These are phyloP conservation scores for Andinoacara biseriatus DNA, from an alignment of 2,113 vertebrate genomes.

Conservation along the genomic window DNA sequence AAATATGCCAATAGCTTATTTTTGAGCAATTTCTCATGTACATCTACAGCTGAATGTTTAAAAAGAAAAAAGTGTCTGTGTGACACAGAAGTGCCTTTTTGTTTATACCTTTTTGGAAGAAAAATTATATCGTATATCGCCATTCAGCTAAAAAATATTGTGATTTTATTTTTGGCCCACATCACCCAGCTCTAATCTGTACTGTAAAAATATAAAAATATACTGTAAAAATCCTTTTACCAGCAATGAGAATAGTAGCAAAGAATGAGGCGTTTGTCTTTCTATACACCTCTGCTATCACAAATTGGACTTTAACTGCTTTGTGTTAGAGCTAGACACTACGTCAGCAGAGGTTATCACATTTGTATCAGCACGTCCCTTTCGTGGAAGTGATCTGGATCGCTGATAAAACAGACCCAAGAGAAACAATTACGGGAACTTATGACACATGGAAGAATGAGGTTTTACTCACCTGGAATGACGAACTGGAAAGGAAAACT, in stretches of 20 bases:
- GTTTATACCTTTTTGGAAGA: too few species aligned
- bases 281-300: not conserved
- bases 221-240: fast-evolving
- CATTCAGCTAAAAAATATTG: too few species aligned
- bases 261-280: not conserved
- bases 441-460: not conserved
- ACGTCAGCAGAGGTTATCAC: constrained; percentile 26
- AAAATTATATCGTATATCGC: too few species aligned
- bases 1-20: too few species aligned
- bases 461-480: constrained; percentile 87
- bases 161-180: too few species aligned
- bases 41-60: too few species aligned
- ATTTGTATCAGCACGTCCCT: not conserved
- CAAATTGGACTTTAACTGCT: constrained; percentile 6
- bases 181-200: too few species aligned
- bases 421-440: not conserved
- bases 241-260: too few species aligned
- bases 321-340: not conserved
- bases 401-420: not conserved
- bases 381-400: constrained; percentile 4
- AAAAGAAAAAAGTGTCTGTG: too few species aligned
- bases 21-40: too few species aligned
- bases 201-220: not conserved
- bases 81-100: too few species aligned
- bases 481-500: constrained; percentile 94